phyloP scores from a whole-genome alignment of 2,797 vertebrate species.

The Diglossa cyanea region DNA sequence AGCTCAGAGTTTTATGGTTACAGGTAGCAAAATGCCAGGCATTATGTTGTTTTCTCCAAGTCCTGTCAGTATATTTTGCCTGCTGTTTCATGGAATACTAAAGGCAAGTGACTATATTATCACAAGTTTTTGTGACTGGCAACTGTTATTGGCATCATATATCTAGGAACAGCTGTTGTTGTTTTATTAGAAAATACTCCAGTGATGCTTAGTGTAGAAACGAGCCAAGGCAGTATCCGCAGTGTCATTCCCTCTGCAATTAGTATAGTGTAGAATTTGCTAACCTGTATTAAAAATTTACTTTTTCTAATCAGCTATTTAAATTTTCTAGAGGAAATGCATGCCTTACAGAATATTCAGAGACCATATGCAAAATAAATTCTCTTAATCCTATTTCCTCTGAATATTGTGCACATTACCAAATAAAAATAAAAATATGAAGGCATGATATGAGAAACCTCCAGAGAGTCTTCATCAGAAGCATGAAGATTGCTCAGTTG shows the following conservation, averaged over 20 bases:
- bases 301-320: background rate
- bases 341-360: background rate
- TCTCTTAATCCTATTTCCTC: background rate
- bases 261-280: background rate
- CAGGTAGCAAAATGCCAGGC: background rate
- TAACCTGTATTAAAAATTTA: background rate
- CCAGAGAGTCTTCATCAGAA: background rate
- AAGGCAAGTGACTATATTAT: conserved; percentile 12
- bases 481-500: background rate
- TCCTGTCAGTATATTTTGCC: background rate
- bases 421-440: background rate
- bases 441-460: background rate
- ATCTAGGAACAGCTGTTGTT: conserved; percentile 65
- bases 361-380: background rate
- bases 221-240: conserved; percentile 31
- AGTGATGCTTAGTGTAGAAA: conserved; percentile 26
- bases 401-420: background rate
- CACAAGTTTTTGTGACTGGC: conserved; percentile 34
- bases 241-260: background rate
- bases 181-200: conserved; percentile 62
- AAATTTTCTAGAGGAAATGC: background rate
- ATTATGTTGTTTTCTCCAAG: conserved; percentile 11
- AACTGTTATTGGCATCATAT: conserved; percentile 53
- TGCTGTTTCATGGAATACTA: background rate
- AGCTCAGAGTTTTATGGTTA: background rate